A percentile compares a stretch with the other conserved stretches of the same genome.
Conservation (phyloP, 1,140 invertebrate species). For the Mizuhopecten yessoensis region DNA sequence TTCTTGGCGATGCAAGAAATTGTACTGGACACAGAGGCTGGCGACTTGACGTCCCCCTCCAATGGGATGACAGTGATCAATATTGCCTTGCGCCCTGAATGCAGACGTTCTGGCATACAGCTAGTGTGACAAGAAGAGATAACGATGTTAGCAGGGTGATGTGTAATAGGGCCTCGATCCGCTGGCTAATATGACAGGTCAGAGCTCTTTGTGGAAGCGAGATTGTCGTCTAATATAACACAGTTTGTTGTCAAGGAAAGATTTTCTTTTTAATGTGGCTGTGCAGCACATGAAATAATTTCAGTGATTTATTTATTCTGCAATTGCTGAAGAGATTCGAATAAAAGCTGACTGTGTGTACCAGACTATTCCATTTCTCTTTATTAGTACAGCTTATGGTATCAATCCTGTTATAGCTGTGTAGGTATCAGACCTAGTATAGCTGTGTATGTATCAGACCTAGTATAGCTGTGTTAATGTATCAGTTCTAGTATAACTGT, state of each 20-base stretch:
- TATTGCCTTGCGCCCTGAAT: background rate
- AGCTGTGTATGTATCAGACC: background rate
- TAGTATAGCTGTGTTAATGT: background rate
- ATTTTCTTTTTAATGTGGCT: background rate
- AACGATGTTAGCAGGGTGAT: constrained; percentile 12
- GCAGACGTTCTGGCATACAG: background rate
- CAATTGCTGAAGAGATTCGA: background rate
- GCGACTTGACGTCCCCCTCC: background rate
- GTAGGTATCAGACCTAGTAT: too few relatives aligned
- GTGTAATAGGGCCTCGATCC: background rate
- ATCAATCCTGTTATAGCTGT: too few relatives aligned
- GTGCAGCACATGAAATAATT: background rate
- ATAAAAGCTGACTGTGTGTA: background rate
- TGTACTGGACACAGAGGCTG: background rate
- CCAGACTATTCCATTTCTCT: background rate
- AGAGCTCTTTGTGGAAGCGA: background rate
- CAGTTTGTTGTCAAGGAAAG: background rate
- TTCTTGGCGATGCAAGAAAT: background rate
- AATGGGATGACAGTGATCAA: background rate
- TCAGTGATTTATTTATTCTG: background rate
- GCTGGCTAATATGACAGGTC: background rate
- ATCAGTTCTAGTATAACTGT: background rate
- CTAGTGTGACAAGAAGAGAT: background rate
- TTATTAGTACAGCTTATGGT: too few relatives aligned
- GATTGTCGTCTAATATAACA: background rate